Conservation (phyloP, 2,113 vertebrate species). For the Nibea albiflora region DNA sequence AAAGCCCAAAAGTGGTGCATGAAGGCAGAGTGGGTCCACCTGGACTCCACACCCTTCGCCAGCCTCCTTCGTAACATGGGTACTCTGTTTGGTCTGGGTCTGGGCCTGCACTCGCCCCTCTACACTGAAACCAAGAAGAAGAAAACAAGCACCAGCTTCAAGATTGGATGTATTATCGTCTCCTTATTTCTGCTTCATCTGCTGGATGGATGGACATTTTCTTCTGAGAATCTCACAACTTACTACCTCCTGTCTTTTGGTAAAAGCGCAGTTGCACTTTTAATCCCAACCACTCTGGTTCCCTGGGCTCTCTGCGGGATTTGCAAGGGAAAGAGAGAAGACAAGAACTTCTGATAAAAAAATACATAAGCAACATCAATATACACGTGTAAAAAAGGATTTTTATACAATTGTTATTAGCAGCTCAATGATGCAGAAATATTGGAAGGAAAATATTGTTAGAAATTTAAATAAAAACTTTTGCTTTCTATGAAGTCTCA, state of each 20-base stretch:
- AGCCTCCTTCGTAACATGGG: constrained; percentile 96
- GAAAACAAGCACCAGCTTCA: constrained; percentile 73
- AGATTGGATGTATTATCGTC: constrained; percentile 74
- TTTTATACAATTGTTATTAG: constrained; percentile 1
- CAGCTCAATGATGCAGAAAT: background rate
- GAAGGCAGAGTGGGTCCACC: constrained; percentile 91
- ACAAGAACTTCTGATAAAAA: constrained; percentile 64
- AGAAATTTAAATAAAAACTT: constrained; percentile 28
- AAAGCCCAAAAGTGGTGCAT: constrained; percentile 92
- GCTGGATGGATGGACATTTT: constrained; percentile 88
- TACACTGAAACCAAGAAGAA: constrained; percentile 87
- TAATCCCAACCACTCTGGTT: constrained; percentile 82
- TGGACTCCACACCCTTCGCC: constrained; percentile 94
- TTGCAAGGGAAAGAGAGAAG: constrained; percentile 16
- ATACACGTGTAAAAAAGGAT: background rate
- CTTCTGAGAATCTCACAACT: constrained; percentile 82
- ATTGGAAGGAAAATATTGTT: background rate
- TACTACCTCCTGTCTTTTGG: constrained; percentile 93
- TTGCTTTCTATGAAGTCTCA: background rate
- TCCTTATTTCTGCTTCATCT: constrained; percentile 89
- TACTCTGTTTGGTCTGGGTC: constrained; percentile 92
- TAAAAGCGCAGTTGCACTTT: constrained; percentile 87
- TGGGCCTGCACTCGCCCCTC: constrained; percentile 92
- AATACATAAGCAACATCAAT: background rate
- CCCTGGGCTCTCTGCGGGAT: constrained; percentile 67